A percentile compares a stretch with the other conserved stretches of the same genome.
Evolutionary conservation across 2,113 vertebrate genomes (phyloP).

Genomic region (Octodon degus): DNA sequence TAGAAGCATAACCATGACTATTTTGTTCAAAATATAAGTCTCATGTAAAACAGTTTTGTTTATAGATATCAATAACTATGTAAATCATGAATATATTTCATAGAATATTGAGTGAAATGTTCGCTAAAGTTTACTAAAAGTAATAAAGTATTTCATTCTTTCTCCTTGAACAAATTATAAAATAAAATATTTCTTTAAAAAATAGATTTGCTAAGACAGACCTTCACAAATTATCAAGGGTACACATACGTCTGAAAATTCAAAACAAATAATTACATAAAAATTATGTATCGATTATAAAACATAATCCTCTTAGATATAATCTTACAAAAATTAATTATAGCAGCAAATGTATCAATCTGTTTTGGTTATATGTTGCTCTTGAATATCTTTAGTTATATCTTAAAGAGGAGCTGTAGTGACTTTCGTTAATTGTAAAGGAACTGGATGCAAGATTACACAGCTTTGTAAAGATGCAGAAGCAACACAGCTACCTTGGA

Average conservation of each 20-base stretch:
- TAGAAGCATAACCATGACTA: neutral
- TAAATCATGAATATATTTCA: neutral
- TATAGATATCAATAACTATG: neutral
- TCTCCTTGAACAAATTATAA: conserved; percentile 61
- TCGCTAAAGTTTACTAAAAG: neutral
- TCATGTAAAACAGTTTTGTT: neutral
- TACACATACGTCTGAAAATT: neutral
- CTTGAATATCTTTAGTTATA: neutral
- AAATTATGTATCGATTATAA: conserved; percentile 71
- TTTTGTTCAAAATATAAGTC: neutral
- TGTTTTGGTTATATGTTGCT: conserved; percentile 51
- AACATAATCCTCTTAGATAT: neutral
- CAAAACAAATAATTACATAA: neutral
- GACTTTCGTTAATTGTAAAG: conserved; percentile 50
- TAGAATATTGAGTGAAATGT: neutral
- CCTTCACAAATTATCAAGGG: conserved; percentile 15
- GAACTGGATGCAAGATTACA: neutral
- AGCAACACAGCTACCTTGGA: neutral
- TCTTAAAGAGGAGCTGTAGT: neutral
- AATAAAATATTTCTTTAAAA: conserved; percentile 23
- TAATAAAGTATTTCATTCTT: neutral
- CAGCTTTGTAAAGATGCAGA: neutral
- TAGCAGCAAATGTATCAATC: neutral
- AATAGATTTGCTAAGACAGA: neutral
- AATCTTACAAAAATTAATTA: conserved; percentile 29